Conservation (phyloP, 2,797 vertebrate genomes). For the Hyperoplus lanceolatus region DNA sequence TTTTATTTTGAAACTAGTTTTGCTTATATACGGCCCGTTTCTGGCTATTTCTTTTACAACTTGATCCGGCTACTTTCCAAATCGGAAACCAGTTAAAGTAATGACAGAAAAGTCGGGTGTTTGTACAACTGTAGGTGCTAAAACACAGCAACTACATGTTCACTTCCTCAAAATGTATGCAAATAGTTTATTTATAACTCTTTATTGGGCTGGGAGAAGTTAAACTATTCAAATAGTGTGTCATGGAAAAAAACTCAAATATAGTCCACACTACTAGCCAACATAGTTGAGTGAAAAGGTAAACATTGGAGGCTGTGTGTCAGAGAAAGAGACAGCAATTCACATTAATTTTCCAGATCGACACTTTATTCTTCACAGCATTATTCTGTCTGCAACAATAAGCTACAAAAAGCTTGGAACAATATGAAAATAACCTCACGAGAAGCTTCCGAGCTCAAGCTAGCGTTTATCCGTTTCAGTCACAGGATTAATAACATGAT, state of each 20-base stretch:
- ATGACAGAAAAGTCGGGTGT: conserved; percentile 26
- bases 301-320: background rate
- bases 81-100: conserved; percentile 68
- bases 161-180: conserved; percentile 17
- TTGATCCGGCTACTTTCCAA: conserved; percentile 38
- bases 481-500: conserved; percentile 63
- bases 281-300: conserved; percentile 19
- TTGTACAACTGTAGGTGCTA: conserved; percentile 12
- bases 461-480: conserved; percentile 66
- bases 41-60: background rate
- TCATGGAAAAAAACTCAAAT: conserved; percentile 43
- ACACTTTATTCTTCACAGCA: conserved; percentile 85
- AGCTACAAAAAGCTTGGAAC: conserved; percentile 78
- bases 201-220: background rate
- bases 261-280: conserved; percentile 6
- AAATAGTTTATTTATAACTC: background rate
- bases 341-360: conserved; percentile 39
- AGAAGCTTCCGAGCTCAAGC: conserved; percentile 68
- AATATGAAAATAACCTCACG: conserved; percentile 79
- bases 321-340: conserved; percentile 9
- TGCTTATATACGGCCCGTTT: conserved; percentile 17
- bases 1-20: conserved; percentile 51
- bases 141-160: background rate
- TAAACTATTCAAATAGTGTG: conserved; percentile 23
- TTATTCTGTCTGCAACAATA: conserved; percentile 75